These are phyloP conservation scores for Cygnus buccinator DNA, from an alignment of 2,113 vertebrate genomes.

Conservation along the genomic window DNA sequence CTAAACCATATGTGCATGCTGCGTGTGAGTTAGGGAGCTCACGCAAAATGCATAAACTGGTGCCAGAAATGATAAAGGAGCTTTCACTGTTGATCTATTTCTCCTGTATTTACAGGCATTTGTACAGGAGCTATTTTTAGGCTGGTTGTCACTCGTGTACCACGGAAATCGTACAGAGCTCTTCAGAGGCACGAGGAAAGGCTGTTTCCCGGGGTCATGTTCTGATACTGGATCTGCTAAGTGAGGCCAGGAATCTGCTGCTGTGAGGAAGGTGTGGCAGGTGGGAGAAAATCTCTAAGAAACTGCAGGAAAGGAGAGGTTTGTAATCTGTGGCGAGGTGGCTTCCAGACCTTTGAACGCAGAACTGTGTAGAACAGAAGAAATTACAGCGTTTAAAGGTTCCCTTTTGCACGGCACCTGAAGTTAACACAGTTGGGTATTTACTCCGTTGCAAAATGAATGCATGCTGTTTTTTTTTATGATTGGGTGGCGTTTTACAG, in stretches of 20 bases:
- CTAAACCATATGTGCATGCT: neutral
- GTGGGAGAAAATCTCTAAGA: neutral
- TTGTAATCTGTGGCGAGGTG: neutral
- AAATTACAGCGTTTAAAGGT: neutral
- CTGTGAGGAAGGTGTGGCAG: neutral
- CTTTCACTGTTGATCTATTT: neutral
- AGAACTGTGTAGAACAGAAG: neutral
- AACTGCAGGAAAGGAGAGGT: neutral
- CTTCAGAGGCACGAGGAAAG: neutral
- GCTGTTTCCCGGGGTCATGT: neutral
- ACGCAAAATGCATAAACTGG: rapidly evolving
- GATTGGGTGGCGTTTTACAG: slow-evolving; percentile 37
- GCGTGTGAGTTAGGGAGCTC: neutral
- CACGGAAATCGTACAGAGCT: neutral
- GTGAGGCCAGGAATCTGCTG: neutral
- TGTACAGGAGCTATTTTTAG: neutral
- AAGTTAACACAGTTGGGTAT: neutral
- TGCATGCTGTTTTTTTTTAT: neutral
- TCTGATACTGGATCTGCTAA: neutral
- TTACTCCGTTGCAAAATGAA: neutral
- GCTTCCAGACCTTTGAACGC: neutral
- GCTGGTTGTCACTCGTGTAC: neutral
- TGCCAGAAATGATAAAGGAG: neutral
- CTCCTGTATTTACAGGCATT: neutral
- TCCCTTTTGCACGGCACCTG: neutral